Percentiles rank a stretch among this genome's conserved stretches.
Conservation (phyloP, 2,797 vertebrate species). For the Amblyopsis hoosieri region DNA sequence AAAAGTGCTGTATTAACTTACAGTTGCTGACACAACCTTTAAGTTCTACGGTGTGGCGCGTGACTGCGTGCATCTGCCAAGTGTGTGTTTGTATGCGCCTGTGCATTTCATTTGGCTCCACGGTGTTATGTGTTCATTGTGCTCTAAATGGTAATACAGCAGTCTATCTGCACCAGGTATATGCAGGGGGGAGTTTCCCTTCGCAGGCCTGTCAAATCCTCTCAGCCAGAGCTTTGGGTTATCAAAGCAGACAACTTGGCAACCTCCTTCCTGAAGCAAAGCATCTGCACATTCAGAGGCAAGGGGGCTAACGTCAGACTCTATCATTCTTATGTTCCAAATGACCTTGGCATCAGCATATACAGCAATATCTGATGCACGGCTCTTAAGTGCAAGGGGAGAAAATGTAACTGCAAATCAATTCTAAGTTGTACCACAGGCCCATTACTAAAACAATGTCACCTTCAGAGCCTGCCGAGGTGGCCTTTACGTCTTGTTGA, state of each 20-base stretch:
- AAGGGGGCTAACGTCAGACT: constrained; percentile 73
- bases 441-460: constrained; percentile 77
- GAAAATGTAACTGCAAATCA: constrained; percentile 78
- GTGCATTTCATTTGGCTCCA: too few species aligned
- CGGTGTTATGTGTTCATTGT: constrained; percentile 43
- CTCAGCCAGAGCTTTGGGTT: constrained; percentile 62
- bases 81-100: too few species aligned
- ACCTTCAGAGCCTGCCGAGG: constrained; percentile 69
- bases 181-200: constrained; percentile 61
- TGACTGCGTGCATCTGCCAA: too few species aligned
- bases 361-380: constrained; percentile 67
- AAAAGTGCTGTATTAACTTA: too few species aligned
- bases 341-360: constrained; percentile 77
- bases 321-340: constrained; percentile 74
- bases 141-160: constrained; percentile 63
- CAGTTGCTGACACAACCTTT: background rate
- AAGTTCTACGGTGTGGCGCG: too few species aligned
- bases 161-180: constrained; percentile 53
- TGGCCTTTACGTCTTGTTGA: constrained; percentile 67
- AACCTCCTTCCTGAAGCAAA: constrained; percentile 72
- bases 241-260: constrained; percentile 81
- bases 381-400: constrained; percentile 62
- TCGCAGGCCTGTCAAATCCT: constrained; percentile 69
- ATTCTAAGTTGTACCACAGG: constrained; percentile 69
- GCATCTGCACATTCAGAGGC: constrained; percentile 75